A percentile compares a stretch with the other conserved stretches of the same genome.
Evolutionary conservation across 2,797 vertebrate genomes (phyloP).

Genomic region (Chelon labrosus): DNA sequence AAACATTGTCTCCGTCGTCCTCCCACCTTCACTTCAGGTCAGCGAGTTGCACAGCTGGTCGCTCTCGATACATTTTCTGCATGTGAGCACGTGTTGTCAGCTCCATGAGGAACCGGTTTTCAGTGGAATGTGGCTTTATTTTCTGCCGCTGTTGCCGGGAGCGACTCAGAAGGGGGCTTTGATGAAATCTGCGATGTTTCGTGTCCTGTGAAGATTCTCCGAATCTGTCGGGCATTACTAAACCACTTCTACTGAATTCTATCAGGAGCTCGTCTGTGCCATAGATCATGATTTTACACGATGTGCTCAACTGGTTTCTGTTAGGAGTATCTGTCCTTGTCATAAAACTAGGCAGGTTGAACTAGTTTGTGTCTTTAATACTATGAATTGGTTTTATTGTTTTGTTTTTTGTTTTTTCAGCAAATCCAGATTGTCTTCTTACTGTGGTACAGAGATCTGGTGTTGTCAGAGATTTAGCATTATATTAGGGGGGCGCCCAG

Average conservation of each 20-base stretch:
- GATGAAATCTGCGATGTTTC: slow-evolving; percentile 58
- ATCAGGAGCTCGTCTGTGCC: slow-evolving; percentile 16
- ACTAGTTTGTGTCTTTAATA: not conserved
- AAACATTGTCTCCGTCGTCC: not conserved
- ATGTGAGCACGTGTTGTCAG: slow-evolving; percentile 17
- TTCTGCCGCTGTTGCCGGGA: slow-evolving; percentile 31
- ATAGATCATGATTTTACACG: slow-evolving; percentile 5
- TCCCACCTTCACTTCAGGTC: slow-evolving; percentile 26
- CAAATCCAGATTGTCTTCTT: too few relatives aligned
- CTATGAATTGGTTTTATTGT: too few relatives aligned
- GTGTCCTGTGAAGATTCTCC: slow-evolving; percentile 35
- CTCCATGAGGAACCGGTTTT: slow-evolving; percentile 62
- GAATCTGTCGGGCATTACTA: slow-evolving; percentile 25
- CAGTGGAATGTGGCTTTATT: slow-evolving; percentile 62
- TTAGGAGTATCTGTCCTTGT: slow-evolving; percentile 6
- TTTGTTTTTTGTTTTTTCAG: too few relatives aligned
- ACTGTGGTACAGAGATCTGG: too few relatives aligned
- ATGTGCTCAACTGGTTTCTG: slow-evolving; percentile 5
- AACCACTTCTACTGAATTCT: slow-evolving; percentile 24
- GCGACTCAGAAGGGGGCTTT: slow-evolving; percentile 44
- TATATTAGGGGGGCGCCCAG: too few relatives aligned
- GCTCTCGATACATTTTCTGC: slow-evolving; percentile 1
- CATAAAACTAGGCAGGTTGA: not conserved
- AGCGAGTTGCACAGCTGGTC: slow-evolving; percentile 37
- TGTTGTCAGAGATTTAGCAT: too few relatives aligned